Percentiles rank a stretch among this genome's conserved stretches.
phyloP scores from a whole-genome alignment of 2,888 invertebrate genomes.

The Panzeria rudis region DNA sequence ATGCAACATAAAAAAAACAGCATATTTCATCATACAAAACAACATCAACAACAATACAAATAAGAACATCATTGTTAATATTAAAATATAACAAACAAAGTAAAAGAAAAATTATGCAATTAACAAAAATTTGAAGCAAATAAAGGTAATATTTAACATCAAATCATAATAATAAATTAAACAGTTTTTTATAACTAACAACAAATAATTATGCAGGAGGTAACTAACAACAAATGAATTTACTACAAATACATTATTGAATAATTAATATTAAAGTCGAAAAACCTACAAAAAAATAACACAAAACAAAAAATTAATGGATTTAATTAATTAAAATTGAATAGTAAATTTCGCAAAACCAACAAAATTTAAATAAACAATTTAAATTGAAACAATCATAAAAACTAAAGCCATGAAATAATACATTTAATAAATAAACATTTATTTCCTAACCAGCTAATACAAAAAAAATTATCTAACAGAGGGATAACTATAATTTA shows the following conservation, averaged over 20 bases:
- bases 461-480: background rate
- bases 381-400: conserved; percentile 10
- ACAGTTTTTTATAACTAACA: conserved; percentile 26
- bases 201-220: conserved; percentile 53
- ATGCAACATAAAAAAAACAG: background rate
- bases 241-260: conserved; percentile 65
- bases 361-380: conserved; percentile 46
- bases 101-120: conserved; percentile 18
- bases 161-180: conserved; percentile 35
- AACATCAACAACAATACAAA: conserved; percentile 6
- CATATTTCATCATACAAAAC: background rate
- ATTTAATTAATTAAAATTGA: conserved; percentile 56
- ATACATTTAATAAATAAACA: conserved; percentile 17
- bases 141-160: conserved; percentile 21
- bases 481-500: background rate
- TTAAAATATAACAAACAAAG: conserved; percentile 42
- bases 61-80: conserved; percentile 47
- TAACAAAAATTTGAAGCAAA: conserved; percentile 19
- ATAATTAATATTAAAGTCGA: conserved; percentile 50
- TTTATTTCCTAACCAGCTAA: conserved; percentile 8
- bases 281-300: conserved; percentile 1
- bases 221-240: conserved; percentile 69
- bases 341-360: conserved; percentile 58
- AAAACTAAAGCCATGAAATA: conserved; percentile 31
- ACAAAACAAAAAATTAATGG: conserved; percentile 28